These are phyloP conservation scores for Enoplosus armatus DNA, from an alignment of 2,797 vertebrate genomes.

Conservation along the genomic window DNA sequence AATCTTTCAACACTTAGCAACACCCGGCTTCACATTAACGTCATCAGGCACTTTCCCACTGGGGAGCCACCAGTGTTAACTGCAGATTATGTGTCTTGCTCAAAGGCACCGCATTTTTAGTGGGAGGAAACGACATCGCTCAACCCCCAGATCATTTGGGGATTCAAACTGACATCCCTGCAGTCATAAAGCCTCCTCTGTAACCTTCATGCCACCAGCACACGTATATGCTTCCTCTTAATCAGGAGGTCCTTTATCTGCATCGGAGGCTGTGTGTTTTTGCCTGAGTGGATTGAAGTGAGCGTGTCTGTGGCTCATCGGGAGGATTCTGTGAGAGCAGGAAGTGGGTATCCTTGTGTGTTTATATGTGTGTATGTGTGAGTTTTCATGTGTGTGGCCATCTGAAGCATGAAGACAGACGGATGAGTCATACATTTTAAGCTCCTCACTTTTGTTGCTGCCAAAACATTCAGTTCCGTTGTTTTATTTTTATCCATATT, in stretches of 20 bases:
- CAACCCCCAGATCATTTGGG: slow-evolving; percentile 41
- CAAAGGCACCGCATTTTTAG: slow-evolving; percentile 42
- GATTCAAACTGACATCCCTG: slow-evolving; percentile 54
- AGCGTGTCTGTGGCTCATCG: slow-evolving; percentile 55
- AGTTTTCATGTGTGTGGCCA: slow-evolving; percentile 39
- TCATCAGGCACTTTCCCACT: slow-evolving; percentile 31
- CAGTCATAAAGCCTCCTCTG: slow-evolving; percentile 39
- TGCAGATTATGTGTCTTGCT: slow-evolving; percentile 43
- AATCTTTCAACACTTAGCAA: slow-evolving; percentile 18
- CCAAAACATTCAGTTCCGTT: slow-evolving; percentile 30
- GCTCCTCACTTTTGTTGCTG: slow-evolving; percentile 36
- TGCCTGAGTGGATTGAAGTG: slow-evolving; percentile 31
- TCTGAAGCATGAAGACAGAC: slow-evolving; percentile 50
- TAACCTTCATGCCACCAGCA: slow-evolving; percentile 51
- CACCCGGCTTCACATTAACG: slow-evolving; percentile 17
- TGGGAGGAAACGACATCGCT: slow-evolving; percentile 49
- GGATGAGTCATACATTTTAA: slow-evolving; percentile 53
- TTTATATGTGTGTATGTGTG: slow-evolving; percentile 24
- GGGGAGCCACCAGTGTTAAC: slow-evolving; percentile 26
- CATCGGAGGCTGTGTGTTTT: slow-evolving; percentile 36
- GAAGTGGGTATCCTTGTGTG: slow-evolving; percentile 31
- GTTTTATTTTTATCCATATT: slow-evolving; percentile 40
- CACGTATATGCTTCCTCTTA: slow-evolving; percentile 41
- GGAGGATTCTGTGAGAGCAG: slow-evolving; percentile 43
- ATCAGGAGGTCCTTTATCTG: slow-evolving; percentile 53